Evolutionary conservation across 2,113 vertebrate species (phyloP).

Genomic region (Pelvicachromis taeniatus): DNA sequence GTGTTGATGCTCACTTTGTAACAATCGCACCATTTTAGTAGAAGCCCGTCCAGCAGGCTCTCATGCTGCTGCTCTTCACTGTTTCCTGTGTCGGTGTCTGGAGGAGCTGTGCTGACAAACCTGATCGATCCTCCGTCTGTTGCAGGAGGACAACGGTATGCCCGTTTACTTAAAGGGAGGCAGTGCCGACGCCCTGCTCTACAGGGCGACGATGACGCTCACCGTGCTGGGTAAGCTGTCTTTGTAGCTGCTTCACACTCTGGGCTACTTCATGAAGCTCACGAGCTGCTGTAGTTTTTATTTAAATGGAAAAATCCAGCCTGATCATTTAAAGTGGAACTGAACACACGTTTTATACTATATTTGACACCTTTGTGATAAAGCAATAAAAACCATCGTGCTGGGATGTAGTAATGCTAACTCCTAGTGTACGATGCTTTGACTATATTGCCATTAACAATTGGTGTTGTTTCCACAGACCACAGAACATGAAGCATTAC

Average conservation of each 20-base stretch:
- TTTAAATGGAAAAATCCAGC: background rate
- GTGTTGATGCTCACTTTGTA: background rate
- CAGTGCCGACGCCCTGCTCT: slow-evolving; percentile 75
- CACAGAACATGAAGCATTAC: background rate
- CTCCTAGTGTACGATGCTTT: background rate
- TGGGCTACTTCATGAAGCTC: background rate
- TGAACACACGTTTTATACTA: background rate
- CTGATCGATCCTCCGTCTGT: background rate
- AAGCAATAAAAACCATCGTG: background rate
- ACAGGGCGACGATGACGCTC: slow-evolving; percentile 78
- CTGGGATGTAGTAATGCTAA: background rate
- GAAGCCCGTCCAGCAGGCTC: background rate
- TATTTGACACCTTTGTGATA: background rate
- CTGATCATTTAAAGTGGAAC: background rate
- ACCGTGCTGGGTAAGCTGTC: slow-evolving; percentile 75
- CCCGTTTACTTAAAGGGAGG: slow-evolving; percentile 91
- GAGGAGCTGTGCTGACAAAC: background rate
- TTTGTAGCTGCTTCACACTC: background rate
- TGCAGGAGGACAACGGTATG: slow-evolving; percentile 87
- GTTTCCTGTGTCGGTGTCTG: background rate
- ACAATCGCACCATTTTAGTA: background rate
- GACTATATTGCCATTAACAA: background rate
- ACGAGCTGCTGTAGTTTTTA: background rate
- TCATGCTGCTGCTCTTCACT: background rate
- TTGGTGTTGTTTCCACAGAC: background rate